Percentiles rank a stretch among this genome's conserved stretches.
Conservation (phyloP, 2,888 invertebrate genomes). For the Augochlorella aurata region DNA sequence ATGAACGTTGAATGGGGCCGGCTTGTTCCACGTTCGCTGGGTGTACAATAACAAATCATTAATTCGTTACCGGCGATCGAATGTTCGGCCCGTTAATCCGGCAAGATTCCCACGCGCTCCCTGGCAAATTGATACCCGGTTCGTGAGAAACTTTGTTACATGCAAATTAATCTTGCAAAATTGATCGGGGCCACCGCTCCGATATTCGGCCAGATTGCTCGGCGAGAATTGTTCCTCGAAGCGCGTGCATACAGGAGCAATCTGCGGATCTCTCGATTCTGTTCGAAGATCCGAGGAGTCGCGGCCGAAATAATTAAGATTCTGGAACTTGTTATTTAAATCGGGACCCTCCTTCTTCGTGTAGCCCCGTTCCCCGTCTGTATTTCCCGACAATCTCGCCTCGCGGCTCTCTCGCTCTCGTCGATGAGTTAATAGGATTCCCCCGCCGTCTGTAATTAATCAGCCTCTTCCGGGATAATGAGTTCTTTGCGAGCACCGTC, state of each 20-base stretch:
- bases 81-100: background rate
- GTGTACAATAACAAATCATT: conserved; percentile 17
- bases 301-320: conserved; percentile 30
- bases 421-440: conserved; percentile 43
- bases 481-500: conserved; percentile 40
- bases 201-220: conserved; percentile 3
- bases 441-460: conserved; percentile 41
- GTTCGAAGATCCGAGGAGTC: background rate
- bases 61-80: conserved; percentile 4
- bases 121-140: background rate
- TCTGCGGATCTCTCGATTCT: background rate
- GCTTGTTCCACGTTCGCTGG: background rate
- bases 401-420: conserved; percentile 1
- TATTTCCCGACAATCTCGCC: conserved; percentile 25
- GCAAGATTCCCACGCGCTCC: background rate
- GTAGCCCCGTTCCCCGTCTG: background rate
- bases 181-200: background rate
- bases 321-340: conserved; percentile 39
- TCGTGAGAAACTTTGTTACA: conserved; percentile 3
- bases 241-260: background rate
- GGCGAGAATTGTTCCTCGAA: background rate
- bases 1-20: conserved; percentile 5
- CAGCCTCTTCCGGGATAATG: conserved; percentile 40
- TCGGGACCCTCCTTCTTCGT: conserved; percentile 33
- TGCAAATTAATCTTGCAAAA: conserved; percentile 16